Percentiles rank a stretch among this genome's conserved stretches.
Evolutionary conservation across 2,888 invertebrate genomes (phyloP).

Genomic region (Drosophila multiciliata): DNA sequence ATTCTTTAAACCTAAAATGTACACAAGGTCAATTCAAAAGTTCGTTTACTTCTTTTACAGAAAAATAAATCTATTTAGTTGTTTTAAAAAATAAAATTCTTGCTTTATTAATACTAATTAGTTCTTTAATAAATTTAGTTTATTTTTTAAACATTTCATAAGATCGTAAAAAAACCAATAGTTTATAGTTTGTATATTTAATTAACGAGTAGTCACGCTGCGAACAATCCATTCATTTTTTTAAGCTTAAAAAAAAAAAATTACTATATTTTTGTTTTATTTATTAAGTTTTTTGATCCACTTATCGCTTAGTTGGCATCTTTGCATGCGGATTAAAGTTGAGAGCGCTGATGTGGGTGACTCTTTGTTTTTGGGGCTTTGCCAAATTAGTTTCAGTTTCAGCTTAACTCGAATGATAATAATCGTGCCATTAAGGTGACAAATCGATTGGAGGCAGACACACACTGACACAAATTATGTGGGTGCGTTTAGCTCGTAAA

Average conservation of each 20-base stretch:
- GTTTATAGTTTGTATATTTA: neutral
- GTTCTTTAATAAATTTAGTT: neutral
- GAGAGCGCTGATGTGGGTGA: conserved; percentile 50
- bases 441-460: conserved; percentile 44
- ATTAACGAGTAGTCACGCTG: conserved; percentile 29
- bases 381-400: conserved; percentile 64
- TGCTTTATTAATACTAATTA: neutral
- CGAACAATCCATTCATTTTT: conserved; percentile 20
- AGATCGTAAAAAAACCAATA: neutral
- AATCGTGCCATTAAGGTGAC: conserved; percentile 59
- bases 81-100: neutral
- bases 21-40: neutral
- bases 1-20: neutral
- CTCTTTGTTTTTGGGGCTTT: conserved; percentile 61
- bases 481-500: conserved; percentile 27
- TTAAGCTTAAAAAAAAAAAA: conserved; percentile 11
- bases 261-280: conserved; percentile 16
- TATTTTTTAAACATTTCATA: neutral
- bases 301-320: conserved; percentile 34
- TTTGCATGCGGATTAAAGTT: conserved; percentile 20
- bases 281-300: neutral
- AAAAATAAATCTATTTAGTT: neutral
- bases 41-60: neutral
- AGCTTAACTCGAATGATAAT: conserved; percentile 45
- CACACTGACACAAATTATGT: conserved; percentile 1